Base-by-base conservation (phyloP, 92 coral and sea anemone genomes). In the Umimayanthus kanabou region DNA sequence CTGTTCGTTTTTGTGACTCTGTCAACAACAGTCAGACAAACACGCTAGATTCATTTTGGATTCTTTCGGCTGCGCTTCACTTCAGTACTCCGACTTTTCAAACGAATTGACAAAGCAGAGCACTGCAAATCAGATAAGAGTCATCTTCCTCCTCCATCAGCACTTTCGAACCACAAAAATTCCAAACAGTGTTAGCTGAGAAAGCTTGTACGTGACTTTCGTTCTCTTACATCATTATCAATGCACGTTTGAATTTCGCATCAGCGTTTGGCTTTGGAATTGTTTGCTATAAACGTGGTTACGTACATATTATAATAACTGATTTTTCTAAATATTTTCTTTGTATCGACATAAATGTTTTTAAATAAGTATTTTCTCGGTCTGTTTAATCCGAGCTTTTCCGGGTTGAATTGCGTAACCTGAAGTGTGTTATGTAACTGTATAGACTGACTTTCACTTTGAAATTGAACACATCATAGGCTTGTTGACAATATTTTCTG, bases 371-470 rank as follows among this genome's bases (percentile, higher is more conserved):
- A 14, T 83, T 39, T 75, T 6, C 10, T 16, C 45, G 4, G 13
- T 22, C n/a, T 30, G 10, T 2, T 40, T 39, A 14, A 40, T 57
- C 39, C 39, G 76, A 43, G 37, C 61, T 18, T 83, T 70, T 45
- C 26, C 29, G 76, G 14, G 65, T 0, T 42, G 45, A 70, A 83
- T 83, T 83, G 78, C 87, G 87, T 83, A 83, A 83, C 73, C 77
- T 29, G 53, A 70, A 83, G 58, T 20, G 39, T 15, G 77, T 83
- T 83, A 83, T 83, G 87, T 83, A 83, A 83, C 55, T 81, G 84
- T 45, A 45, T 45, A 45, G 50, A 45, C 50, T 45, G 50, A 45
- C 50, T 45, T 39, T 7, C 28, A 79, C 13, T 53, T 16, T 61
- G 28, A 61, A 81, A 64, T 13, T 23, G 74, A 81, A 65, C 14